phyloP scores from a whole-genome alignment of 2,888 invertebrate genomes.

The Colletes collaris region DNA sequence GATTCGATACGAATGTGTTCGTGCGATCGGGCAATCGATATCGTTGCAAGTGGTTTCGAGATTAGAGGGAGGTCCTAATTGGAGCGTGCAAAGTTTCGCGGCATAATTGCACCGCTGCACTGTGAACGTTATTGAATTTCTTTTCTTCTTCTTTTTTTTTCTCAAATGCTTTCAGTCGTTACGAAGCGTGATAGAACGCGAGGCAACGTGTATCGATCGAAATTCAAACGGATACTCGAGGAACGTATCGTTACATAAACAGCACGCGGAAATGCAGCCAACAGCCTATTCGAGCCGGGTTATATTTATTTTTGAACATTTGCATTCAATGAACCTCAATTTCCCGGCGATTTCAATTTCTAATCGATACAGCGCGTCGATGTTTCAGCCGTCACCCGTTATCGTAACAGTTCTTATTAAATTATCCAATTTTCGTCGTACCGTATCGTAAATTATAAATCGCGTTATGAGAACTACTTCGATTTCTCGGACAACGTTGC shows the following conservation, averaged over 20 bases:
- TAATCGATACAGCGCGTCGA: neutral
- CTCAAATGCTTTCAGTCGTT: neutral
- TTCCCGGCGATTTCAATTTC: too few species aligned
- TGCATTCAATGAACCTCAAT: neutral
- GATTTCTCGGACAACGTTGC: neutral
- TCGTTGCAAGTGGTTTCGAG: conserved; percentile 21
- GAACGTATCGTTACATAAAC: conserved; percentile 8
- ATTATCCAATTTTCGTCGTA: too few species aligned
- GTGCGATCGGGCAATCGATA: conserved; percentile 34
- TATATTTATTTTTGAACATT: neutral
- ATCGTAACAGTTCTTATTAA: too few species aligned
- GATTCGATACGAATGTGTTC: conserved; percentile 9
- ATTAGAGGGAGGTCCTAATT: conserved; percentile 34
- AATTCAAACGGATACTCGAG: conserved; percentile 2
- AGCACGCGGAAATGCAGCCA: neutral
- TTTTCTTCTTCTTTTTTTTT: neutral
- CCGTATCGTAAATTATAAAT: too few species aligned
- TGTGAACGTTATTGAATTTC: neutral
- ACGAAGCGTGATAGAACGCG: neutral
- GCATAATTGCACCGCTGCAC: neutral
- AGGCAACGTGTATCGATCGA: conserved; percentile 3
- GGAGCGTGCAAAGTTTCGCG: conserved; percentile 16
- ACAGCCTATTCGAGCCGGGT: neutral
- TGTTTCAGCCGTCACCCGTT: too few species aligned
- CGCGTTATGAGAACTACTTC: too few species aligned